Conservation (phyloP, 2,113 vertebrate genomes). For the Morone chrysops region DNA sequence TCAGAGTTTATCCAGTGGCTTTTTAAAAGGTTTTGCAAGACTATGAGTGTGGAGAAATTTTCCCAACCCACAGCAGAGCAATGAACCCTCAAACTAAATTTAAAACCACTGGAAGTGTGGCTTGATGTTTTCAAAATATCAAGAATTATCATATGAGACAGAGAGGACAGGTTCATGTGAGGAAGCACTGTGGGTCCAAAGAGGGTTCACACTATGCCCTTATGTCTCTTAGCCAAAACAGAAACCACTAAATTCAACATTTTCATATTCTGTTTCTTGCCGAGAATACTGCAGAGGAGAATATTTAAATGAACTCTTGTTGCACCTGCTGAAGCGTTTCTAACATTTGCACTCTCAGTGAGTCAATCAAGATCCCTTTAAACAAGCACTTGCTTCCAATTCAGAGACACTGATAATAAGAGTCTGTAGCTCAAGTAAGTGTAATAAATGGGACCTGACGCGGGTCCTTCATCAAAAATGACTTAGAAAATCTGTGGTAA, state of each 20-base stretch:
- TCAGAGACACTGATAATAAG: not conserved
- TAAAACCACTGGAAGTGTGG: not conserved
- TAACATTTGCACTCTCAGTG: not conserved
- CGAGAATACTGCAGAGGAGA: not conserved
- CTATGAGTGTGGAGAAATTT: not conserved
- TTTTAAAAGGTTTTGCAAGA: not conserved
- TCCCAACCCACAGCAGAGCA: not conserved
- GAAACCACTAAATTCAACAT: conserved; percentile 5
- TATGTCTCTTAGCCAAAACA: conserved; percentile 2
- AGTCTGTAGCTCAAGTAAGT: not conserved
- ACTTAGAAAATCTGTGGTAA: too few species aligned
- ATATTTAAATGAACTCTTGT: not conserved
- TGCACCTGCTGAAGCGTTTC: conserved; percentile 7
- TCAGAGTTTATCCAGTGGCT: not conserved
- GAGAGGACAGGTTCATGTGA: not conserved
- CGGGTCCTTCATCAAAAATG: too few species aligned
- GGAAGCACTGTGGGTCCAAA: not conserved
- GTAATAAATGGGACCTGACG: not conserved
- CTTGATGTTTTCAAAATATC: not conserved
- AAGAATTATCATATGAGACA: not conserved
- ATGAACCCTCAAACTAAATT: not conserved
- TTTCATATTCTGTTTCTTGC: not conserved
- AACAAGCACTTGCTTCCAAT: not conserved
- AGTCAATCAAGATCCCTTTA: not conserved
- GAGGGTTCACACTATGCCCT: not conserved